Evolutionary conservation across 2,113 vertebrate species (phyloP), one percentile per base, ranked within the genome.

Genomic region (Gavialis gangeticus): DNA sequence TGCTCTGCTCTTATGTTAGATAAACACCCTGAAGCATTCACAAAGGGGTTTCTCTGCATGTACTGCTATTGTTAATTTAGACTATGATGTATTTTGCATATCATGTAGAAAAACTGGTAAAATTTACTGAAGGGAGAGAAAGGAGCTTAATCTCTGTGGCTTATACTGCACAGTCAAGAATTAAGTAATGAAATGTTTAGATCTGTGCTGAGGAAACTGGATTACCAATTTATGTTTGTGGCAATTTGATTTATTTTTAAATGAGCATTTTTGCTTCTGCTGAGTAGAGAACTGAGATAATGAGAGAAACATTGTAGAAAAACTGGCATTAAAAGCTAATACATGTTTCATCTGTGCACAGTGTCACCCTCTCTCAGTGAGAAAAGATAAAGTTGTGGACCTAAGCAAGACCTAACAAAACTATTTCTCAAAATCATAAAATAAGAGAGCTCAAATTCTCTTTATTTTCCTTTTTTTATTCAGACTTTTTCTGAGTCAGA

Each of bases 51-150:
- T 1, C 62, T 84, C 30, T 73, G 37, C 6, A 75, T 87, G 37
- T 80, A 7, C 22, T 84, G 1, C 58, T 89, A 56, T 30, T 82
- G 14, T 1, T 5, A 17, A 13, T 84, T 69, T 37, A 24, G 27
- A 10, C 16, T 30, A 59, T 22, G 10, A 25, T 0, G 22, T 0
- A 0, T 77, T 67, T 27, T 3, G 3, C 60, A 1, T 69, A 73
- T 81, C 57, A 37, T 81, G 58, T n/a, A 25, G 34, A n/a, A 87
- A 46, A 28, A 21, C 27, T 75, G 82, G 55, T 3, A 30, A 6
- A 79, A 59, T 67, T 85, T 87, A 75, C 11, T 67, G n/a, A 75
- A 10, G 37, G 28, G 8, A 78, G 18, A 28, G 24, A 37, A 22
- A 3, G 3, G 9, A n/a, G 1, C 87, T 79, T 82, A 66, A 78